phyloP scores from a whole-genome alignment of 2,113 vertebrate genomes.

The Nibea albiflora region DNA sequence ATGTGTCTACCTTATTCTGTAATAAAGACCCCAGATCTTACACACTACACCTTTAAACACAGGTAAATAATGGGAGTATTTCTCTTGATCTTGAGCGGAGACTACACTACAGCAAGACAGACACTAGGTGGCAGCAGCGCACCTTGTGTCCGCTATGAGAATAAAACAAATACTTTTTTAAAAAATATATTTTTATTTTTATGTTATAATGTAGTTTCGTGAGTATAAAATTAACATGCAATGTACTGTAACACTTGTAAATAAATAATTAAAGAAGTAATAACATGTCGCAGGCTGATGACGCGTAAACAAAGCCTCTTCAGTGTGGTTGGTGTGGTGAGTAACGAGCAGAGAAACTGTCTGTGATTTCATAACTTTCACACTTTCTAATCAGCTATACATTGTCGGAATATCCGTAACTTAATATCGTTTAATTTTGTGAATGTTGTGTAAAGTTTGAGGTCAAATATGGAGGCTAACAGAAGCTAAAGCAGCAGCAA shows the following conservation, averaged over 20 bases:
- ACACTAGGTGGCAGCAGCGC: slow-evolving; percentile 39
- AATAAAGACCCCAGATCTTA: too few relatives aligned
- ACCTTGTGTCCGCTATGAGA: fast-evolving
- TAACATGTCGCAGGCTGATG: background rate
- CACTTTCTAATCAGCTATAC: background rate
- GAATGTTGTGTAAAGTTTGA: background rate
- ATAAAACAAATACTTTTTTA: too few relatives aligned
- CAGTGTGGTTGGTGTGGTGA: background rate
- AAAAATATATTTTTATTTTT: too few relatives aligned
- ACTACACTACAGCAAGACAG: background rate
- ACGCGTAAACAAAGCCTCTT: background rate
- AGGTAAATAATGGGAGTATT: too few relatives aligned
- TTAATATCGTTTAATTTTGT: background rate
- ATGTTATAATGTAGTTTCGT: too few relatives aligned
- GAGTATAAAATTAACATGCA: too few relatives aligned
- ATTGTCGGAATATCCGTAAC: too few relatives aligned
- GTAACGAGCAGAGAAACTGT: background rate
- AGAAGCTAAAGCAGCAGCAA: slow-evolving; percentile 29
- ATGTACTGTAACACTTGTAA: too few relatives aligned
- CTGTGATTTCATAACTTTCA: background rate
- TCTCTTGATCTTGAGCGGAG: too few relatives aligned
- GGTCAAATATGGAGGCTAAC: background rate
- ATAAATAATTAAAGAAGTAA: too few relatives aligned
- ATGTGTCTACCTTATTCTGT: too few relatives aligned
- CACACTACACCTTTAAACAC: too few relatives aligned